phyloP scores from a whole-genome alignment of 2,797 vertebrate genomes.

The Takifugu ocellatus region DNA sequence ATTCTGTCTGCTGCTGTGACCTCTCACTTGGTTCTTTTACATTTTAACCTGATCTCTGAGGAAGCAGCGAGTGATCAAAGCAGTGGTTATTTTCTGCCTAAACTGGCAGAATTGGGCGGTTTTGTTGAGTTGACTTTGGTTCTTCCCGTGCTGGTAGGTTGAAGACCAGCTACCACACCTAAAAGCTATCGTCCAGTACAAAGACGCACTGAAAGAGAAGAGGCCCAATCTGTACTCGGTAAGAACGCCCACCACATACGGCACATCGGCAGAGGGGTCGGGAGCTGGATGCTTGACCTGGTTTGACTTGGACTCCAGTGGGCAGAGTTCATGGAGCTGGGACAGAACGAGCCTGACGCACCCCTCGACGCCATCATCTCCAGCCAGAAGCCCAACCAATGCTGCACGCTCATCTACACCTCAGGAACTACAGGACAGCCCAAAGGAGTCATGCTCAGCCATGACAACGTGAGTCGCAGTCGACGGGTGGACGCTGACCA shows the following conservation, averaged over 20 bases:
- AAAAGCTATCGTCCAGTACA: slow-evolving; percentile 91
- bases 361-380: slow-evolving; percentile 74
- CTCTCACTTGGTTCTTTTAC: too few relatives aligned
- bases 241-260: slow-evolving; percentile 26
- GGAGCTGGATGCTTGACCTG: background rate
- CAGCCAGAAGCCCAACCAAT: slow-evolving; percentile 88
- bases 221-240: slow-evolving; percentile 88
- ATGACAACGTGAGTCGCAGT: slow-evolving; percentile 85
- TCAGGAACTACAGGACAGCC: slow-evolving; percentile 89
- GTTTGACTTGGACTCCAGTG: slow-evolving; percentile 70
- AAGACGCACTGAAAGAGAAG: slow-evolving; percentile 79
- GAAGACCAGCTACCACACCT: slow-evolving; percentile 79
- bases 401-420: slow-evolving; percentile 91
- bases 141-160: slow-evolving; percentile 67
- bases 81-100: too few relatives aligned
- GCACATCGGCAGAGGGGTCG: too few relatives aligned
- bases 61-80: too few relatives aligned
- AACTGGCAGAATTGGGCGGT: too few relatives aligned
- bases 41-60: too few relatives aligned
- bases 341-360: slow-evolving; percentile 65
- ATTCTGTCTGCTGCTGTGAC: too few relatives aligned
- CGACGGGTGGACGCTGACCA: too few relatives aligned
- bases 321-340: slow-evolving; percentile 86
- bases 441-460: slow-evolving; percentile 95
- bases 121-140: too few relatives aligned